Evolutionary conservation across 92 coral and sea anemone species (phyloP).

Genomic region (Micromussa lordhowensis): DNA sequence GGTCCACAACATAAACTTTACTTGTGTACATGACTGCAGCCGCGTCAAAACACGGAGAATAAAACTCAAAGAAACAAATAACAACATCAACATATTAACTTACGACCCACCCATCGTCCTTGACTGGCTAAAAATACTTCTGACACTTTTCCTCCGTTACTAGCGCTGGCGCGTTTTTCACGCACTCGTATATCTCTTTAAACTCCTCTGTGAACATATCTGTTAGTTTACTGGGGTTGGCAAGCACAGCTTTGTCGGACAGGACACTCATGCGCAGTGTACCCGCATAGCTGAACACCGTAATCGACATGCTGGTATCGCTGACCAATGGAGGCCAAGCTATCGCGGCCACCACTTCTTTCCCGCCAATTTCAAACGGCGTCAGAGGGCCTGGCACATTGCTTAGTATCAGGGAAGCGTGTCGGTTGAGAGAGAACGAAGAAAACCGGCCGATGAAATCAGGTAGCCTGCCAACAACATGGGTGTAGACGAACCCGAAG

Average conservation of each 20-base stretch:
- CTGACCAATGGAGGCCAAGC: constrained; percentile 99
- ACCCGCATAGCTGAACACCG: constrained; percentile 97
- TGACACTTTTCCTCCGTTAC: not conserved
- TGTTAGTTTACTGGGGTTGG: constrained; percentile 81
- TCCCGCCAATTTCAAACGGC: constrained; percentile 80
- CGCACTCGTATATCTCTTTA: constrained; percentile 75
- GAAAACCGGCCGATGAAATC: constrained; percentile 87
- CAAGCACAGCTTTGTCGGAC: constrained; percentile 86
- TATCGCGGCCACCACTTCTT: constrained; percentile 85
- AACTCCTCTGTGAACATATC: constrained; percentile 83
- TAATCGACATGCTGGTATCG: constrained; percentile 91
- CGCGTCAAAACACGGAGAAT: not conserved
- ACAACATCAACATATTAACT: not conserved
- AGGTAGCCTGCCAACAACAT: constrained; percentile 88
- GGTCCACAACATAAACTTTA: not conserved
- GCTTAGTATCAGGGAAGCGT: constrained; percentile 90
- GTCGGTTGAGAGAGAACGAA: constrained; percentile 75
- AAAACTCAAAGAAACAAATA: not conserved
- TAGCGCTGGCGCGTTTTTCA: constrained; percentile 28
- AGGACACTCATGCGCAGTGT: constrained; percentile 87
- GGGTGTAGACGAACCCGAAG: constrained; percentile 83
- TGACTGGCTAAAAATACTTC: constrained; percentile 19
- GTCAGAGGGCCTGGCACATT: constrained; percentile 97
- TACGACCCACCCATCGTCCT: not conserved
- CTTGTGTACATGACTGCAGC: not conserved